Evolutionary conservation across 2,113 vertebrate genomes (phyloP), one percentile per base, ranked within the genome.

Genomic region (Phylloscopus whistleri): DNA sequence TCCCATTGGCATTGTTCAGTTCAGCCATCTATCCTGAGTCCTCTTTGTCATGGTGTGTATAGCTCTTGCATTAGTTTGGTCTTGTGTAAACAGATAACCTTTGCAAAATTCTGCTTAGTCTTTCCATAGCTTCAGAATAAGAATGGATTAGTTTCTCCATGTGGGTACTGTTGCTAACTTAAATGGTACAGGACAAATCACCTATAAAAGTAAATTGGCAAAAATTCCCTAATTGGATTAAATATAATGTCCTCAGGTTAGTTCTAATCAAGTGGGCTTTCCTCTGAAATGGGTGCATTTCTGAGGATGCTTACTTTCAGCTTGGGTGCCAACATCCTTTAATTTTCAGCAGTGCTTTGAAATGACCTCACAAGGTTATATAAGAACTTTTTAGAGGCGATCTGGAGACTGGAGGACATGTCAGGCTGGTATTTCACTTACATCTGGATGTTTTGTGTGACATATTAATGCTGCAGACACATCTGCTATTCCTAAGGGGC

Each of bases 291-390:
- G 11, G 16, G 19, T 2, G 0, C 30, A 26, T 91, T 91, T 94
- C 84, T 84, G 67, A 69, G 49, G 13, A 39, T 27, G 16, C 24
- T 89, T 80, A 24, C 31, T 75, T 89, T 59, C 78, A 77, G 4
- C 39, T 90, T 12, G 1, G 19, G 52, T 83, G 30, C 49, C 26
- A 77, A 41, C 13, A 59, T 43, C 22, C 24, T 74, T 86, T 84
- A 9, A 37, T 93, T 86, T 93, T 89, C 33, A 56, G 19, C 22
- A 30, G 37, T 62, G 33, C 49, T 84, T 87, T 89, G 69, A 90
- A 92, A 82, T 76, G n/a, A 75, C 75, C 62, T 89, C 62, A 69
- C 41, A 92, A 84, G 53, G 66, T 96, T 56, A 66, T 59, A 35
- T 9, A 86, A 64, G 53, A 78, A 72, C 52, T 56, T 87, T 93